These are phyloP conservation scores for Cyaniris semiargus DNA, from an alignment of 2,888 invertebrate species.

Conservation along the genomic window DNA sequence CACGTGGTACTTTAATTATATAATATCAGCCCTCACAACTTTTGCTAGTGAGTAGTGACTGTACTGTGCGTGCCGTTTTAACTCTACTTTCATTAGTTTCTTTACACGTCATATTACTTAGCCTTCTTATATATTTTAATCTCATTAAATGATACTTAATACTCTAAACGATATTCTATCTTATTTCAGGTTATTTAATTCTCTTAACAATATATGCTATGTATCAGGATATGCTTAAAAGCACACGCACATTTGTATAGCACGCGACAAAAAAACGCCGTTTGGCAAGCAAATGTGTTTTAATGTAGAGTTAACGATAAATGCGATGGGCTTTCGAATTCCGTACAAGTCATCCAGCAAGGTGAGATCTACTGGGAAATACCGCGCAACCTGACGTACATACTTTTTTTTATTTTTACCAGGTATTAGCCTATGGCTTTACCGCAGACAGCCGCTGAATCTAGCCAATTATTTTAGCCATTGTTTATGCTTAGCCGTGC, in stretches of 20 bases:
- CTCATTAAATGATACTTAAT: not conserved
- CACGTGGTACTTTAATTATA: conserved; percentile 36
- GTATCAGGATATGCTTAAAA: not conserved
- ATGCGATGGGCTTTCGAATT: conserved; percentile 80
- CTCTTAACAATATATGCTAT: not conserved
- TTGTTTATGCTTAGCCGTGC: not conserved
- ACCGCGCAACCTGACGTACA: conserved; percentile 64
- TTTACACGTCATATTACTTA: not conserved
- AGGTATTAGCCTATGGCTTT: not conserved
- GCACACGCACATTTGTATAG: conserved; percentile 20
- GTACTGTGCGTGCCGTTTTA: not conserved
- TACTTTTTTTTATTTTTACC: conserved; percentile 55
- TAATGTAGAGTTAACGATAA: conserved; percentile 79
- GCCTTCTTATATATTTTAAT: not conserved
- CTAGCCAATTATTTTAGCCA: not conserved
- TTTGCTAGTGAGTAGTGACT: not conserved
- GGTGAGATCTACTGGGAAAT: conserved; percentile 79
- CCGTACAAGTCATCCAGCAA: conserved; percentile 76
- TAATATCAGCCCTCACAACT: conserved; percentile 6
- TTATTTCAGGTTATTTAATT: not conserved
- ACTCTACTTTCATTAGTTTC: not conserved
- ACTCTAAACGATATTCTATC: not conserved
- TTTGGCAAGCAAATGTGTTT: conserved; percentile 78
- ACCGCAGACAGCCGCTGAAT: not conserved
- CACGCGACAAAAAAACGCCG: conserved; percentile 49